phyloP scores from a whole-genome alignment of 2,797 vertebrate genomes.

The Malacoraja senta region DNA sequence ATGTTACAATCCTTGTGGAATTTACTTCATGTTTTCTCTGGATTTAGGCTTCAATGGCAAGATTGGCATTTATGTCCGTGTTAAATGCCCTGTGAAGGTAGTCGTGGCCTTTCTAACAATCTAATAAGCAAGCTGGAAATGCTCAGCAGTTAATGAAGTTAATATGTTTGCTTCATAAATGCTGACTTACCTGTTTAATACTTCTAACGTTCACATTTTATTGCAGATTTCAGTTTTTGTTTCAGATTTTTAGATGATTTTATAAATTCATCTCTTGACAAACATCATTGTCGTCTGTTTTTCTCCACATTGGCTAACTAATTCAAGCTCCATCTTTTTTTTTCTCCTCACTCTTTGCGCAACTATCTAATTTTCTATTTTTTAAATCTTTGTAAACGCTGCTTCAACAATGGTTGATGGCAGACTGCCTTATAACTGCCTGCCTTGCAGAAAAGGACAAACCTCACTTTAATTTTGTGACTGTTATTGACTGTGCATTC shows the following conservation, averaged over 20 bases:
- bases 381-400: neutral
- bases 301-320: slow-evolving; percentile 7
- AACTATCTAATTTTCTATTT: neutral
- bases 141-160: neutral
- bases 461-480: neutral
- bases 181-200: neutral
- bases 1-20: neutral
- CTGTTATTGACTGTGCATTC: neutral
- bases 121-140: neutral
- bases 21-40: neutral
- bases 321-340: neutral
- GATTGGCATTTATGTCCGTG: neutral
- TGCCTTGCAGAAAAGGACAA: neutral
- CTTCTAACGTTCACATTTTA: neutral
- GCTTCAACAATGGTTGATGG: neutral
- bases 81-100: neutral
- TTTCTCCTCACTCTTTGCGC: neutral
- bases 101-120: neutral
- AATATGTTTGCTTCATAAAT: neutral
- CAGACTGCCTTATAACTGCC: neutral
- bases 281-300: neutral
- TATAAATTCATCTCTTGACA: neutral
- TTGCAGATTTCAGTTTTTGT: slow-evolving; percentile 28
- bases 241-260: neutral
- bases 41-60: neutral